phyloP scores from a whole-genome alignment of 2,113 vertebrate species.

The Solea senegalensis region DNA sequence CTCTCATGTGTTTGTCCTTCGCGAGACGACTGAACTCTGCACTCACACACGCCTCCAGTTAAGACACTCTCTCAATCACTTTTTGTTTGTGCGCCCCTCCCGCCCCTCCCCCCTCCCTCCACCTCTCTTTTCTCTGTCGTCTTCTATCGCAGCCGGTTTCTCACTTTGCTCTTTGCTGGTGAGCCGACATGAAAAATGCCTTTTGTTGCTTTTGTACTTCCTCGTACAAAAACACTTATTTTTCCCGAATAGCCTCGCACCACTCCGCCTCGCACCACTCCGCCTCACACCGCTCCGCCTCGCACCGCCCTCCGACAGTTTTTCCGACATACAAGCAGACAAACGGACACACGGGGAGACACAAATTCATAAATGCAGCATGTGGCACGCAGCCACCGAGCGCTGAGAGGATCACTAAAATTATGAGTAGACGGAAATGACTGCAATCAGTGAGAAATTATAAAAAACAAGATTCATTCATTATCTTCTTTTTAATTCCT shows the following conservation, averaged over 20 bases:
- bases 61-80: constrained; percentile 36
- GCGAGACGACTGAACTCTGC: constrained; percentile 3
- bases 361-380: too few relatives aligned
- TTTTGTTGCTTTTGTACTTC: constrained; percentile 20
- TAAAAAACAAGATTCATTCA: constrained; percentile 57
- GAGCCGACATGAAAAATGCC: constrained; percentile 19
- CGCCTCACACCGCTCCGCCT: too few relatives aligned
- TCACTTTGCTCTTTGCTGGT: constrained; percentile 29
- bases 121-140: constrained; percentile 14
- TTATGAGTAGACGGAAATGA: constrained; percentile 49
- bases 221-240: constrained; percentile 20
- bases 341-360: too few relatives aligned
- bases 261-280: too few relatives aligned
- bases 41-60: constrained; percentile 9
- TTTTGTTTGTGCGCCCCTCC: too few relatives aligned
- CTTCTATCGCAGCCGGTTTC: constrained; percentile 24
- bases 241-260: background rate
- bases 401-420: constrained; percentile 28
- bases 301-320: background rate
- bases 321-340: constrained; percentile 1
- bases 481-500: constrained; percentile 45
- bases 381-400: background rate
- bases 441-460: constrained; percentile 68
- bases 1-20: constrained; percentile 1
- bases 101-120: background rate